These are phyloP conservation scores for Drosophila mettleri DNA, from an alignment of 2,888 invertebrate species.

Conservation along the genomic window DNA sequence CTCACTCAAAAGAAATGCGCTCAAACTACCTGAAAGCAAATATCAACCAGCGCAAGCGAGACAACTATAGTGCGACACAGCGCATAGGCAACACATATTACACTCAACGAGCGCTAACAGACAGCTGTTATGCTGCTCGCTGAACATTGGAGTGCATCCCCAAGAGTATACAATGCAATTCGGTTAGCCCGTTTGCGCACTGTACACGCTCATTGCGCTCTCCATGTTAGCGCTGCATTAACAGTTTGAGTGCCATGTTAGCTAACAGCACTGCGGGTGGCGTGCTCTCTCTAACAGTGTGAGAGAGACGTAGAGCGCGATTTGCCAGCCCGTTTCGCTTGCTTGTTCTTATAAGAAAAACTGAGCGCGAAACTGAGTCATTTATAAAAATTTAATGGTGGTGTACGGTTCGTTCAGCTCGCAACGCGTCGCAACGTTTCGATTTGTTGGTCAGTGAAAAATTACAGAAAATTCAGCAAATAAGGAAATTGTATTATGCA, in stretches of 20 bases:
- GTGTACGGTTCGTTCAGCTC: constrained; percentile 80
- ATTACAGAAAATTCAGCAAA: constrained; percentile 54
- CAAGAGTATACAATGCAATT: constrained; percentile 38
- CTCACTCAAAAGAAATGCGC: constrained; percentile 28
- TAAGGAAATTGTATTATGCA: constrained; percentile 47
- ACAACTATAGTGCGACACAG: constrained; percentile 30
- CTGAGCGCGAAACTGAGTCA: constrained; percentile 68
- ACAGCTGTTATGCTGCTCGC: constrained; percentile 13
- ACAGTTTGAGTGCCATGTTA: constrained; percentile 43
- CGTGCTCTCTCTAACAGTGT: constrained; percentile 20
- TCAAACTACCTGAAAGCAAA: constrained; percentile 1
- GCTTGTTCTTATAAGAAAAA: constrained; percentile 61
- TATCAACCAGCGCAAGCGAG: constrained; percentile 44
- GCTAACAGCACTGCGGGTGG: constrained; percentile 48
- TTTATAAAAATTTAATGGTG: constrained; percentile 82
- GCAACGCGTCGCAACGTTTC: constrained; percentile 69
- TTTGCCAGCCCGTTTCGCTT: constrained; percentile 30
- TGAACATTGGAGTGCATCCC: constrained; percentile 40
- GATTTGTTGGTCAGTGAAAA: constrained; percentile 63
- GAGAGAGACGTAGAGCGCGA: constrained; percentile 25
- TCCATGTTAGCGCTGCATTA: constrained; percentile 24
- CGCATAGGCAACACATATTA: background rate
- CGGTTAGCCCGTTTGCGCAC: constrained; percentile 23
- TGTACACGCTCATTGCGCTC: constrained; percentile 17
- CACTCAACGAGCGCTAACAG: constrained; percentile 35